These are phyloP conservation scores for Rosalia funebris DNA, from an alignment of 2,888 invertebrate species.

Conservation along the genomic window DNA sequence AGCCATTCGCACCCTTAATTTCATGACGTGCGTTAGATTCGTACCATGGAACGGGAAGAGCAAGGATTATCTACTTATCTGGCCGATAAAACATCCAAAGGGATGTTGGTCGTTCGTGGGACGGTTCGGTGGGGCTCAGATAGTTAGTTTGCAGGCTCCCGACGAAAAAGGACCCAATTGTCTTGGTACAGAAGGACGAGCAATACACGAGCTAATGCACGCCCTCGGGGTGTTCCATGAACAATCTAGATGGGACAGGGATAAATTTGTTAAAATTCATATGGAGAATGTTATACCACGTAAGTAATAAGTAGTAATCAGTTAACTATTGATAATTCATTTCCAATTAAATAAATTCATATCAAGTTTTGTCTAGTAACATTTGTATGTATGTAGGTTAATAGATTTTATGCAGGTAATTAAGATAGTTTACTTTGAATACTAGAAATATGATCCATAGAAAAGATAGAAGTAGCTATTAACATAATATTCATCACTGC, in stretches of 20 bases:
- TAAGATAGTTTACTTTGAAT: too few relatives aligned
- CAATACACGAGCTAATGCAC: conserved; percentile 85
- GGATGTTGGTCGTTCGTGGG: conserved; percentile 85
- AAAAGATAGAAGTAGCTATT: too few relatives aligned
- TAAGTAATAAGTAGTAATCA: conserved; percentile 56
- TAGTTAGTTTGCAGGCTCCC: conserved; percentile 75
- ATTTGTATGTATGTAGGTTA: too few relatives aligned
- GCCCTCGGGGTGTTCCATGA: conserved; percentile 86
- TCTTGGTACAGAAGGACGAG: conserved; percentile 74
- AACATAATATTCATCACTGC: too few relatives aligned
- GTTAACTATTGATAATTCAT: too few relatives aligned
- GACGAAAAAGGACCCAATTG: conserved; percentile 72
- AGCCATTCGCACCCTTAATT: conserved; percentile 71
- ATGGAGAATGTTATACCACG: conserved; percentile 74
- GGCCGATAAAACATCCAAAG: conserved; percentile 73
- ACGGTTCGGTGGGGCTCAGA: conserved; percentile 71
- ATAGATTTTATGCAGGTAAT: too few relatives aligned
- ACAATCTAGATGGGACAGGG: conserved; percentile 79
- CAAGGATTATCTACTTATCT: conserved; percentile 73
- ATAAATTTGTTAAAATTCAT: conserved; percentile 75
- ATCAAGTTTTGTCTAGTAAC: too few relatives aligned
- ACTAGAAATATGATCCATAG: too few relatives aligned
- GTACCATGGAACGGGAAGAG: conserved; percentile 73
- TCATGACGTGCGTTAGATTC: conserved; percentile 74
- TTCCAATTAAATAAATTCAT: background rate